Base-by-base conservation (phyloP, 2,113 vertebrate genomes). In the Scomber colias region DNA sequence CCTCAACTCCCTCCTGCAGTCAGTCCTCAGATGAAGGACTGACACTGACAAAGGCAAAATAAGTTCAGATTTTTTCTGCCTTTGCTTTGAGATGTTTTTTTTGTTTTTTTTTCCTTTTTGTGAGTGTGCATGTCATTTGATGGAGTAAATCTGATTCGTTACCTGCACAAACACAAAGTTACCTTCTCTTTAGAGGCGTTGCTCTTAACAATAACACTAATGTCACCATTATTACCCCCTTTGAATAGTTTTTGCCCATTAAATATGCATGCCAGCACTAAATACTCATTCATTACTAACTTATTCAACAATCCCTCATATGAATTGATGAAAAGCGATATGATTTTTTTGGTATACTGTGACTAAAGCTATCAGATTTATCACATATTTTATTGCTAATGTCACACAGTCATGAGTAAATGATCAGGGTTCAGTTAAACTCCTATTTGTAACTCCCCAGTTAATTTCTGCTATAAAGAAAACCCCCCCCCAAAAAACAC, bases 41-140 rank as follows among this genome's bases (percentile, higher is more conserved):
- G 59, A 4, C 48, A 53, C 60, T 62, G 24, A 65, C 46, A 55
- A 69, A 75, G 65, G 56, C 62, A 24, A 67, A 77, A 56, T 17
- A n/a, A 44, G 12, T 44, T 46, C 11, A 6, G 1, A 24, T 30
- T 78, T 77, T 73, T 70, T 15, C 57, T 71, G 71, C 74, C 69
- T 71, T 67, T 83, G 55, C 45, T 68, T 54, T 64, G 17, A 13
- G 56, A 75, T 70, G 19, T 57, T 12, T 11, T 48, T 50, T 54
- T 8, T 40, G 48, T 63, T 46, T 48, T 19, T 19, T 24, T 59
- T 46, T 57, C 46, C 1, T 66, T 77, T 74, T 72, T 64, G 40
- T 71, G 57, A 63, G 16, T 83, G 46, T 86, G 86, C 86, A 90
- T 90, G 88, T 60, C 12, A 56, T 82, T 75, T 69, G 30, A 60